These are phyloP conservation scores for Centruroides vittatus DNA, from an alignment of 1,140 invertebrate species.

Conservation along the genomic window DNA sequence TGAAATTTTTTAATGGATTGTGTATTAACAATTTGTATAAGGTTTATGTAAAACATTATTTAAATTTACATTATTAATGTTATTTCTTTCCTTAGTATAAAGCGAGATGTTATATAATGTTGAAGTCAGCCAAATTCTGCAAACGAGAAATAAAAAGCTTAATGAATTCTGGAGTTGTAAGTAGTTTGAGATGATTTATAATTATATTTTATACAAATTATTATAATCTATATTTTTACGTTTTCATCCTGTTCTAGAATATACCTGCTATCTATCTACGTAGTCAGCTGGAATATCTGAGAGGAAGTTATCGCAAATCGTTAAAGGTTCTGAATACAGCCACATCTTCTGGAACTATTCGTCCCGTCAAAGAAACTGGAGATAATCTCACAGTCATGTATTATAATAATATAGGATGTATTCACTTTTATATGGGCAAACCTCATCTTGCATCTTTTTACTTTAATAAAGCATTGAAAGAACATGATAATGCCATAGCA, in stretches of 20 bases:
- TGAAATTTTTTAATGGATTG: too few species aligned
- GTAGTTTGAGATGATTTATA: conserved; percentile 1
- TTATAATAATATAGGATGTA: conserved; percentile 78
- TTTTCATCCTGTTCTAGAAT: conserved; percentile 32
- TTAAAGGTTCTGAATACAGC: conserved; percentile 45
- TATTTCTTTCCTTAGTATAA: conserved; percentile 23
- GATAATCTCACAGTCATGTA: conserved; percentile 53
- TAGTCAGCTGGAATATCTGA: conserved; percentile 51
- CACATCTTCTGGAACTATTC: not conserved
- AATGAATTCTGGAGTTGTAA: conserved; percentile 24
- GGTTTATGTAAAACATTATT: too few species aligned
- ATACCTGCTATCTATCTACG: conserved; percentile 46
- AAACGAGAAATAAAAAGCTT: conserved; percentile 32
- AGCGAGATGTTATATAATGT: conserved; percentile 29
- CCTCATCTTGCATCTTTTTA: conserved; percentile 71
- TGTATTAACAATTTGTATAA: too few species aligned
- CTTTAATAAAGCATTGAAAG: conserved; percentile 64
- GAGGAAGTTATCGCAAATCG: conserved; percentile 49
- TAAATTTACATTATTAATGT: too few species aligned
- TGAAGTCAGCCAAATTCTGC: conserved; percentile 30
- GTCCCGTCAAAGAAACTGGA: conserved; percentile 36
- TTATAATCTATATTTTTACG: not conserved
- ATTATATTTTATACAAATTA: not conserved
- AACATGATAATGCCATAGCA: conserved; percentile 49
- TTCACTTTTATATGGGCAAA: conserved; percentile 73